Conservation (phyloP, 2,113 vertebrate genomes). For the Silurus asotus region DNA sequence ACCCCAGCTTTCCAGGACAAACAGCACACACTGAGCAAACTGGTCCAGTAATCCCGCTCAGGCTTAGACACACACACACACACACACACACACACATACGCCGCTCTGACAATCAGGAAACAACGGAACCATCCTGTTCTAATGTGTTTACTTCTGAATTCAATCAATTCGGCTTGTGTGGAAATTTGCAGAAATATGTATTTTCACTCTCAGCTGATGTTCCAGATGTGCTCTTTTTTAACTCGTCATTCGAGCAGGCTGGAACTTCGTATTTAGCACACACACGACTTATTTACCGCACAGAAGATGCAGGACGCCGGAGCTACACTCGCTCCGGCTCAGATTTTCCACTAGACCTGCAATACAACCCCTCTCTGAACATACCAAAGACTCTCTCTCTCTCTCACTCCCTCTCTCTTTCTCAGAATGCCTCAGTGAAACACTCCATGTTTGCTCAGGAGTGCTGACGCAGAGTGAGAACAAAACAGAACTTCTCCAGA, state of each 20-base stretch:
- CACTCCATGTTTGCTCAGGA: slow-evolving; percentile 25
- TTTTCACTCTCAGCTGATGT: neutral
- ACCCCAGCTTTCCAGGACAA: slow-evolving; percentile 64
- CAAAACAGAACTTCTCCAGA: neutral
- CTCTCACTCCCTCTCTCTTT: neutral
- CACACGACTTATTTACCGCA: slow-evolving; percentile 34
- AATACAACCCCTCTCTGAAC: slow-evolving; percentile 21
- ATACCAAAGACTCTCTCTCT: slow-evolving; percentile 1
- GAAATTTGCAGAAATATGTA: neutral
- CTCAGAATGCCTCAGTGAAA: neutral
- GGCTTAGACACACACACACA: slow-evolving; percentile 17
- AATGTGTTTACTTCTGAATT: slow-evolving; percentile 9
- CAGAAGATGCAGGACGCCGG: slow-evolving; percentile 20
- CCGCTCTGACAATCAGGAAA: neutral
- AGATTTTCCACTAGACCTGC: slow-evolving; percentile 46
- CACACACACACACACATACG: neutral
- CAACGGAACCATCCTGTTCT: neutral
- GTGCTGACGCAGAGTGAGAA: neutral
- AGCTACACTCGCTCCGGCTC: slow-evolving; percentile 22
- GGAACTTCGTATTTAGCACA: neutral
- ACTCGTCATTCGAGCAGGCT: slow-evolving; percentile 18
- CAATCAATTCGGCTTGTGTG: neutral
- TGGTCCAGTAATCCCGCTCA: slow-evolving; percentile 40
- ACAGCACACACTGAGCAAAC: slow-evolving; percentile 30
- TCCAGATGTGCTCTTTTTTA: slow-evolving; percentile 25